phyloP scores from a whole-genome alignment of 2,888 invertebrate genomes.

The Operophtera brumata region DNA sequence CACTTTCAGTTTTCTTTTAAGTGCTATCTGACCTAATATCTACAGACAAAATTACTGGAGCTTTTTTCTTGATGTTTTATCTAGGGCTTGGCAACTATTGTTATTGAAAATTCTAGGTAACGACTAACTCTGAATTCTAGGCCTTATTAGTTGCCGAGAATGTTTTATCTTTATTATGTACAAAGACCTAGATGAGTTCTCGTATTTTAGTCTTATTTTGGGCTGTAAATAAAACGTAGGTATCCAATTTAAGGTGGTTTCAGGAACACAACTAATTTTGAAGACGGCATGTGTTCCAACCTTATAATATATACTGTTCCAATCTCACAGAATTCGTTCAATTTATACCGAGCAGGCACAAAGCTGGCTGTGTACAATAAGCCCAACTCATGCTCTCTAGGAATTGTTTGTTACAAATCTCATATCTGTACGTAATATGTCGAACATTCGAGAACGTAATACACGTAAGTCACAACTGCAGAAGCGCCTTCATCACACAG shows the following conservation, averaged over 20 bases:
- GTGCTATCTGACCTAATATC: background rate
- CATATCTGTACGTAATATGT: background rate
- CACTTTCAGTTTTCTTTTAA: constrained; percentile 1
- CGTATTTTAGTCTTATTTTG: too few species aligned
- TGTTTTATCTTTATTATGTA: too few species aligned
- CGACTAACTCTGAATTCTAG: too few species aligned
- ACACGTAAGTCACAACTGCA: background rate
- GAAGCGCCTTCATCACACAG: background rate
- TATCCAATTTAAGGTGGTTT: too few species aligned
- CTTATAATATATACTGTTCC: too few species aligned
- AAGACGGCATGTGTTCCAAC: background rate
- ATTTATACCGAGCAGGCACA: background rate
- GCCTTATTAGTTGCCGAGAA: too few species aligned
- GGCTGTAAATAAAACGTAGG: too few species aligned
- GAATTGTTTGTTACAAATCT: background rate
- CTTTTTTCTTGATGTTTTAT: background rate
- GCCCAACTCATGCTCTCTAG: background rate
- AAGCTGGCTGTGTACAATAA: background rate
- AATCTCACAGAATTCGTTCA: background rate
- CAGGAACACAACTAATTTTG: background rate
- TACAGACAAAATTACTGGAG: background rate
- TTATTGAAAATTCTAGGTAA: too few species aligned
- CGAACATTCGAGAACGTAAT: background rate
- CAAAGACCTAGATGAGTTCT: too few species aligned
- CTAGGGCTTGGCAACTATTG: background rate